These are phyloP conservation scores for Tamandua tetradactyla DNA, from an alignment of 2,797 vertebrate species.

Conservation along the genomic window DNA sequence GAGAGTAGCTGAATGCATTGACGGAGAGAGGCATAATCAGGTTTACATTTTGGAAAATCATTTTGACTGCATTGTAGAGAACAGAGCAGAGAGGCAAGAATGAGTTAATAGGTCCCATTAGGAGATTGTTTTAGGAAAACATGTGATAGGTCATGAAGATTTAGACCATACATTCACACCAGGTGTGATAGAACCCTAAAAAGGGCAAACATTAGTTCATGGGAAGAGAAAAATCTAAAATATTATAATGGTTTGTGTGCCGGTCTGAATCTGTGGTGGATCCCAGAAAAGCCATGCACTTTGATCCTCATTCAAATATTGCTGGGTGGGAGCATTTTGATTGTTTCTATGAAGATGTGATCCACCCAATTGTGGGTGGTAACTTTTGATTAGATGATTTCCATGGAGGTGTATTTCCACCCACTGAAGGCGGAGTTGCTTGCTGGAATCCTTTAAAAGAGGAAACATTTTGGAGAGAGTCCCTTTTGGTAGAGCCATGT, in stretches of 20 bases:
- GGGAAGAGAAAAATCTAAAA: not conserved
- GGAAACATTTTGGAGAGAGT: too few species aligned
- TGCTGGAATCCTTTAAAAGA: too few species aligned
- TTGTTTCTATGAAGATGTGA: too few species aligned
- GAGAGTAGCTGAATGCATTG: not conserved
- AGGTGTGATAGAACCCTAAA: not conserved
- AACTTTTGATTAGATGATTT: too few species aligned
- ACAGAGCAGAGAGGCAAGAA: not conserved
- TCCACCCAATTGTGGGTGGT: too few species aligned
- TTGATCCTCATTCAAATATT: too few species aligned
- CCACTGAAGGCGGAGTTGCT: too few species aligned
- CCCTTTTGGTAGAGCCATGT: too few species aligned
- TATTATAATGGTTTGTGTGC: not conserved
- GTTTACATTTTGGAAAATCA: constrained; percentile 8
- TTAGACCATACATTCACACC: not conserved
- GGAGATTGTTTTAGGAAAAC: not conserved
- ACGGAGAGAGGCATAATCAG: not conserved
- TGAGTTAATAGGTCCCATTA: not conserved
- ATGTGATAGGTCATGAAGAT: not conserved
- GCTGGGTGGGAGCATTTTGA: too few species aligned
- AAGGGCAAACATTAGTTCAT: not conserved
- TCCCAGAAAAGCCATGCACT: too few species aligned
- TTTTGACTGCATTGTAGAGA: not conserved
- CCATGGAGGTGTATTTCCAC: too few species aligned
- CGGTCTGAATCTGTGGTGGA: too few species aligned